Evolutionary conservation across 2,113 vertebrate species (phyloP).

Genomic region (Paramisgurnus dabryanus): DNA sequence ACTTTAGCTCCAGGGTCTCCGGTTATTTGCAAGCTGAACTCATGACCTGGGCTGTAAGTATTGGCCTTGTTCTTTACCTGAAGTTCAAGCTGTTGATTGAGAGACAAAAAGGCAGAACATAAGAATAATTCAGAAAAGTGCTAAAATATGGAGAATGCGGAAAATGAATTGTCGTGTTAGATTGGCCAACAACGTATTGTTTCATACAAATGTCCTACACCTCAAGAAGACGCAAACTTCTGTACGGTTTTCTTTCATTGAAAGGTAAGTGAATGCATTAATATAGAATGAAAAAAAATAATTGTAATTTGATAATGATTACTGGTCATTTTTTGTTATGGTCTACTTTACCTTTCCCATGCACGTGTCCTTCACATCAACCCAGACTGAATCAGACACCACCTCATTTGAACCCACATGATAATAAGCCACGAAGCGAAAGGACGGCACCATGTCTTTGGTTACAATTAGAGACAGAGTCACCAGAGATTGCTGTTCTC

Average conservation of each 20-base stretch:
- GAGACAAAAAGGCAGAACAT: background rate
- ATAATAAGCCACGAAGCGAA: slow-evolving; percentile 71
- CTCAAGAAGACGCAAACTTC: too few species aligned
- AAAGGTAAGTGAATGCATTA: too few species aligned
- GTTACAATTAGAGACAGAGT: slow-evolving; percentile 41
- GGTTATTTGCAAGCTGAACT: slow-evolving; percentile 56
- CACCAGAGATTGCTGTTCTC: slow-evolving; percentile 62
- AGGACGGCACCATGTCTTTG: slow-evolving; percentile 66
- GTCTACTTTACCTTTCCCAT: slow-evolving; percentile 63
- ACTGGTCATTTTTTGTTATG: background rate
- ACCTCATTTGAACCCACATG: slow-evolving; percentile 63
- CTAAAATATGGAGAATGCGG: too few species aligned
- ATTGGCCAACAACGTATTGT: too few species aligned
- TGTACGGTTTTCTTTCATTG: too few species aligned
- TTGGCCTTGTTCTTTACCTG: slow-evolving; percentile 1
- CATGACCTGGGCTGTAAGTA: slow-evolving; percentile 37
- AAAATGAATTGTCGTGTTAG: too few species aligned
- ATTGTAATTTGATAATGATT: too few species aligned
- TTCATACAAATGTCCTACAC: too few species aligned
- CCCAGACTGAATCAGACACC: slow-evolving; percentile 72
- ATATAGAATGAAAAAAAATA: too few species aligned
- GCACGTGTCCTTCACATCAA: slow-evolving; percentile 68
- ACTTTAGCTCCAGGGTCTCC: slow-evolving; percentile 69
- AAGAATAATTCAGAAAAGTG: too few species aligned
- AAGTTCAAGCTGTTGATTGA: slow-evolving; percentile 56